phyloP scores from a whole-genome alignment of 2,113 vertebrate genomes.

The Tonatia bakeri region DNA sequence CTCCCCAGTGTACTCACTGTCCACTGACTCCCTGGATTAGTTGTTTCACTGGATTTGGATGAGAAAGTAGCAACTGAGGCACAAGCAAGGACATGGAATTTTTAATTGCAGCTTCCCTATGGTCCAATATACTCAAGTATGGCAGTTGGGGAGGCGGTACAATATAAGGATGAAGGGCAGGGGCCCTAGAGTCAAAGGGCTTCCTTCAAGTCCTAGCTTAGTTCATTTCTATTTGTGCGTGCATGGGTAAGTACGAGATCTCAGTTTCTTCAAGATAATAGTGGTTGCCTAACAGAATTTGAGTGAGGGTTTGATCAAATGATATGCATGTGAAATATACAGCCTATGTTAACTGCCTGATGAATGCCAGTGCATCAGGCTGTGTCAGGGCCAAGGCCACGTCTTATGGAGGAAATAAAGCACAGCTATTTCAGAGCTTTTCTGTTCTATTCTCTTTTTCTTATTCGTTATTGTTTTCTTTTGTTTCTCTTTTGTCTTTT shows the following conservation, averaged over 20 bases:
- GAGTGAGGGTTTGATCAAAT: not conserved
- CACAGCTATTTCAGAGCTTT: not conserved
- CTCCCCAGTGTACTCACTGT: not conserved
- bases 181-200: not conserved
- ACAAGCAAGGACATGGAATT: not conserved
- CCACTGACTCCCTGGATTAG: not conserved
- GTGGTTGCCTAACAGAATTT: not conserved
- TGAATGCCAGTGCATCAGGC: not conserved
- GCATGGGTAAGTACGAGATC: not conserved
- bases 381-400: not conserved
- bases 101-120: not conserved
- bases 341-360: not conserved
- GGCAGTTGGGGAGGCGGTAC: not conserved
- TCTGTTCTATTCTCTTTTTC: not conserved
- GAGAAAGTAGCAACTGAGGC: not conserved
- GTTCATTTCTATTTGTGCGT: not conserved
- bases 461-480: not conserved
- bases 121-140: not conserved
- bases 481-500: not conserved
- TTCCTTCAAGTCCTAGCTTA: not conserved
- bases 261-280: not conserved
- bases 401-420: not conserved
- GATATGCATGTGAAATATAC: not conserved
- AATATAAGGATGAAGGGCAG: not conserved
- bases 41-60: not conserved